phyloP scores from a whole-genome alignment of 2,113 vertebrate genomes.

The Amblyornis subalaris region DNA sequence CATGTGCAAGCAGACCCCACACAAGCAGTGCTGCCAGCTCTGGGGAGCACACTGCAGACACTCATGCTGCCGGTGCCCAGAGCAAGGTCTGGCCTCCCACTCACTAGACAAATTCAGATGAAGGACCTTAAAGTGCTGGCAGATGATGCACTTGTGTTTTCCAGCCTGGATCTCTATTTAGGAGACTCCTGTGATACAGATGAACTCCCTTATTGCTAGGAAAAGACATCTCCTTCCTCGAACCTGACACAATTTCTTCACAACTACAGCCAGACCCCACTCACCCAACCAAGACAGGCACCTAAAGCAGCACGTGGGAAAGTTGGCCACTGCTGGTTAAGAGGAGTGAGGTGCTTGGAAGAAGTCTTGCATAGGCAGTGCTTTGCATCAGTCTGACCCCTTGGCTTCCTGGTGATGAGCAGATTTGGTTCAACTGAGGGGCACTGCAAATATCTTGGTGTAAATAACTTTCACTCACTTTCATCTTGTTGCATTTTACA shows the following conservation, averaged over 20 bases:
- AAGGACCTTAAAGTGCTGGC: background rate
- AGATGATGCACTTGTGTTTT: background rate
- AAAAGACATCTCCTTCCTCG: background rate
- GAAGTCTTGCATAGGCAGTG: background rate
- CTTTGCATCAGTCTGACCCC: background rate
- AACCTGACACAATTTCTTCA: background rate
- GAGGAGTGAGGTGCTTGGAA: background rate
- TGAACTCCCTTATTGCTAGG: background rate
- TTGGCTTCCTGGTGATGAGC: fast-evolving
- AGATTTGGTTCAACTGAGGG: background rate
- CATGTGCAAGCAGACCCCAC: background rate
- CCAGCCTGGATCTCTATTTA: background rate
- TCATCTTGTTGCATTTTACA: background rate
- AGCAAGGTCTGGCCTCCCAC: fast-evolving
- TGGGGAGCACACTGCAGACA: fast-evolving
- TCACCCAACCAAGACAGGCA: background rate
- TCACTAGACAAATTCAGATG: background rate
- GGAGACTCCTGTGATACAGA: background rate
- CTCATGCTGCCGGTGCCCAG: background rate
- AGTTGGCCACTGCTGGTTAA: background rate
- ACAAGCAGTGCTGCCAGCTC: fast-evolving
- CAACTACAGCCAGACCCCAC: background rate
- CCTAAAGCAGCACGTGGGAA: background rate
- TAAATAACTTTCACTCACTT: background rate
- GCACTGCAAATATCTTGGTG: background rate